Percentiles rank a stretch among this genome's conserved stretches.
Evolutionary conservation across 1,140 invertebrate species (phyloP).

Genomic region (Heliconius congener): DNA sequence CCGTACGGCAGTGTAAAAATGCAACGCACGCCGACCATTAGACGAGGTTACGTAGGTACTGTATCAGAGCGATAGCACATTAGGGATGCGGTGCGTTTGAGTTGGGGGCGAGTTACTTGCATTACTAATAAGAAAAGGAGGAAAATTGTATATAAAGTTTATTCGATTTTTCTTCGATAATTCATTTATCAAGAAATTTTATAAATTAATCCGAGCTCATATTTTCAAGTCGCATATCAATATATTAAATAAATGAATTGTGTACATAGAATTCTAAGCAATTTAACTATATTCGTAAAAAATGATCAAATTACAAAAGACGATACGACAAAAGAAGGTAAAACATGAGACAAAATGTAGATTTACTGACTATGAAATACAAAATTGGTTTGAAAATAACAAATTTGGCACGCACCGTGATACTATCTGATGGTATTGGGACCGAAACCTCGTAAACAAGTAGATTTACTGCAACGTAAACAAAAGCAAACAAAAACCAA

Average conservation of each 20-base stretch:
- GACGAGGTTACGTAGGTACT: conserved; percentile 38
- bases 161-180: too few species aligned
- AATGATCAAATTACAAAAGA: neutral
- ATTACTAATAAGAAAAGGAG: neutral
- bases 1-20: conserved; percentile 37
- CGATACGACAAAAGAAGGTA: neutral
- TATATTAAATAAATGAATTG: too few species aligned
- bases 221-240: too few species aligned
- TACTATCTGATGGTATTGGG: conserved; percentile 43
- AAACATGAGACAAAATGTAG: conserved; percentile 6
- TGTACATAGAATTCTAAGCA: too few species aligned
- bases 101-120: conserved; percentile 6
- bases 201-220: too few species aligned
- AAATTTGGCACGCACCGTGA: conserved; percentile 42
- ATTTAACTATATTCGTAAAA: neutral
- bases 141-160: neutral
- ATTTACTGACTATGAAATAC: conserved; percentile 12
- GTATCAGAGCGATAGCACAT: conserved; percentile 36
- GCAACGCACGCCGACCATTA: conserved; percentile 44
- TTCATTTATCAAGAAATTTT: too few species aligned
- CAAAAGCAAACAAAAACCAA: conserved; percentile 39
- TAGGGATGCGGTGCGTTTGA: conserved; percentile 30
- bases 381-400: conserved; percentile 38
- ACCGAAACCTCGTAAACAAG: conserved; percentile 47
- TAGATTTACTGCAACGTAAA: conserved; percentile 46